Base-by-base conservation (phyloP, 1,140 invertebrate genomes). In the Alviniconcha marisindica region DNA sequence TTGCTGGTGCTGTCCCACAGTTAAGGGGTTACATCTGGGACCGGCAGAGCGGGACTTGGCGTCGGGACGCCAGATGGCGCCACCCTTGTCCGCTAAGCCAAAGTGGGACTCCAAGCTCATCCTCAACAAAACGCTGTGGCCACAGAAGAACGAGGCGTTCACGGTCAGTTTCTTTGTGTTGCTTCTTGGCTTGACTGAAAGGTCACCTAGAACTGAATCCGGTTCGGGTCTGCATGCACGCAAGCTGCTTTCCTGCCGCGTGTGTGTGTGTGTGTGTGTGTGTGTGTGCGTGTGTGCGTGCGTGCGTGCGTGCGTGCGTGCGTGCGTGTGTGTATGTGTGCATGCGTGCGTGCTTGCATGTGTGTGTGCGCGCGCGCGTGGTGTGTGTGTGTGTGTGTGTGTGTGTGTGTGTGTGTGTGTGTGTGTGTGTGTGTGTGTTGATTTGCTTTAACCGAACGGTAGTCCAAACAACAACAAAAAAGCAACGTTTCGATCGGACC, bases 101-200 rank as follows among this genome's bases (percentile, higher is more conserved):
- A 81, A 86, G n/a, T 90, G 85, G 83, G 90, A 91, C 24, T 28
- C 86, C n/a, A 15, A 82, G 21, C 80, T 90, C 21, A 88, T 91
- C 36, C 81, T 90, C 12, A 77, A 85, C 21, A 87, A 81, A 69
- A 86, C 84, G 21, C 60, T 71, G 5, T 91, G 83, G 76, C 90
- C 90, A 40, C 87, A 84, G 21, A 86, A 84, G 74, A 85, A 83
- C 48, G 87, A 82, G 42, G 87, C 83, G 21, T 89, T 86, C 78
- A 88, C 88, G 15, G 90, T 91, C 78, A 85, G 87, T 89, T 28
- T 0, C 15, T n/a, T 66, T n/a, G n/a, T n/a, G n/a, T n/a, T n/a
- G 87, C 88, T 28, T 0, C 15, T n/a, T 66, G 44, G 44, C 44
- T 10, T 10, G 44, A 48, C 44, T 48, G 44, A 48, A 18, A 48